A percentile compares a stretch with the other conserved stretches of the same genome.
These are phyloP conservation scores for Scrobipalpa atriplicella DNA, from an alignment of 2,888 invertebrate genomes.

Conservation along the genomic window DNA sequence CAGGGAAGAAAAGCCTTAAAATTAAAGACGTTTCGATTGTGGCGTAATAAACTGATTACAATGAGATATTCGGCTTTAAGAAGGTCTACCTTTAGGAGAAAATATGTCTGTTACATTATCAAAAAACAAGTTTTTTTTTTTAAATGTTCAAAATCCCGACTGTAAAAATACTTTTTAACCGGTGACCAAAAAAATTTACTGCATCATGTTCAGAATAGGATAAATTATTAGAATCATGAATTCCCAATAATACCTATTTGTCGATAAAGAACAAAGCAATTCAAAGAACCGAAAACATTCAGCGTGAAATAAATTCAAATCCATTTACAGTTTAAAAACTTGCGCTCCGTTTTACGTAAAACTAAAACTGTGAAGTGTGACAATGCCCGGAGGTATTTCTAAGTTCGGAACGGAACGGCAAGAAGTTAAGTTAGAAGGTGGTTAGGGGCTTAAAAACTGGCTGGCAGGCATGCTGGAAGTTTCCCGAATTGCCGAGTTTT, in stretches of 20 bases:
- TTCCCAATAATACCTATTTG: no score
- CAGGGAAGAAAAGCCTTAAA: background rate
- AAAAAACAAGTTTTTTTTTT: no score
- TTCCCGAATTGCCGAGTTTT: background rate
- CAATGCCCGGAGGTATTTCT: constrained; percentile 17
- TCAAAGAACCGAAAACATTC: no score
- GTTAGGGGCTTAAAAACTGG: constrained; percentile 16
- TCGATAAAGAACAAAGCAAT: no score
- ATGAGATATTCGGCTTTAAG: background rate
- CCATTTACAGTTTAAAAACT: constrained; percentile 3
- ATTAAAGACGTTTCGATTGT: background rate
- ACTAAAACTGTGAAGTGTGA: constrained; percentile 15
- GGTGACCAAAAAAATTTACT: no score
- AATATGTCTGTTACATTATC: no score
- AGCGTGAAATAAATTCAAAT: constrained; percentile 9
- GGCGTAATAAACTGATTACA: background rate
- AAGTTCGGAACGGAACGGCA: constrained; percentile 16
- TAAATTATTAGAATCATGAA: no score
- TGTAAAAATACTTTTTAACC: no score
- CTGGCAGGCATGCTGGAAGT: background rate
- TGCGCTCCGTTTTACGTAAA: constrained; percentile 2
- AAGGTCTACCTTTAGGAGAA: no score
- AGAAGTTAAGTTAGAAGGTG: constrained; percentile 15
- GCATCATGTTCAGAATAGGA: no score
- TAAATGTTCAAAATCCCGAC: no score